Evolutionary conservation across 64 coral and sea anemone species (phyloP).

Genomic region (Montipora efflorescens): DNA sequence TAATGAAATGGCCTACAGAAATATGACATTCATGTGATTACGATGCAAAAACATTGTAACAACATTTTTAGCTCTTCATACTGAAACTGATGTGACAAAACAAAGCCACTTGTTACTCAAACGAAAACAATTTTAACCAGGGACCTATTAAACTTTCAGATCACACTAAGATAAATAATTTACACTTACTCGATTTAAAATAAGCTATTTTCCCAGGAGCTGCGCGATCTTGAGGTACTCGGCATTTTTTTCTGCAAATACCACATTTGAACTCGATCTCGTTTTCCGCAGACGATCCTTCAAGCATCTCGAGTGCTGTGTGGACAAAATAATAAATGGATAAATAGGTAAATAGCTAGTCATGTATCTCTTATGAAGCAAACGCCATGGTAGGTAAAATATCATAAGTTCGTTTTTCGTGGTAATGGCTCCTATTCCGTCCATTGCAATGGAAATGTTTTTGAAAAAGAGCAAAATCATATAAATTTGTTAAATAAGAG

Average conservation of each 20-base stretch:
- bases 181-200: conserved; percentile 45
- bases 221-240: conserved; percentile 16
- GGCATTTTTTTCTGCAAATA: conserved; percentile 33
- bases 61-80: background rate
- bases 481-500: background rate
- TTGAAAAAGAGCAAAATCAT: background rate
- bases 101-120: background rate
- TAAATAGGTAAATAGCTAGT: conserved; percentile 12
- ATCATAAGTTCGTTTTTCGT: background rate
- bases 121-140: background rate
- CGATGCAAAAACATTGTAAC: background rate
- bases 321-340: conserved; percentile 25
- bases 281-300: conserved; percentile 26
- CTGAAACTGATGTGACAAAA: background rate
- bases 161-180: conserved; percentile 6
- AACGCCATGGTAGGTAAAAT: conserved; percentile 2
- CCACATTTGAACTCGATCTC: conserved; percentile 41
- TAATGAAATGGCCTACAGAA: conserved; percentile 42
- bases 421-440: background rate
- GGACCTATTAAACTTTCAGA: background rate
- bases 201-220: conserved; percentile 39
- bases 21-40: background rate
- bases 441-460: background rate
- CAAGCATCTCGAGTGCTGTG: conserved; percentile 40
- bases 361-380: background rate